Percentiles rank a stretch among this genome's conserved stretches.
Conservation (phyloP, 92 coral and sea anemone species). For the Anthopleura xanthogrammica region DNA sequence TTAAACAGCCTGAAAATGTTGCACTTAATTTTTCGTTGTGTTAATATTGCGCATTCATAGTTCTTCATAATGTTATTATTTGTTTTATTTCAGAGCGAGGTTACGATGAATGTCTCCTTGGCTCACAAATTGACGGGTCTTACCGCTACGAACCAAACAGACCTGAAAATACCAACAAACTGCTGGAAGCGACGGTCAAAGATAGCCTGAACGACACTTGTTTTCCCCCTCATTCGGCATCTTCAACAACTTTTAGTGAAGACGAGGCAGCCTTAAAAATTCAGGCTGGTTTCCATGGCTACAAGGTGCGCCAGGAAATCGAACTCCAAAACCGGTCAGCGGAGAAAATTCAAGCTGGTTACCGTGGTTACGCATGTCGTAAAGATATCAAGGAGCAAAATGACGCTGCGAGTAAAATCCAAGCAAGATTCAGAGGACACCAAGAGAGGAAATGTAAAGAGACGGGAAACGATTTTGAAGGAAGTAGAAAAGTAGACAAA, state of each 20-base stretch:
- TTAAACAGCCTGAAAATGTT: too few species aligned
- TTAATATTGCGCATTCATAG: background rate
- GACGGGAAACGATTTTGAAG: constrained; percentile 1
- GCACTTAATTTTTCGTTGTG: too few species aligned
- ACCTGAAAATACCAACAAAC: constrained; percentile 13
- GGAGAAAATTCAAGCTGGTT: constrained; percentile 76
- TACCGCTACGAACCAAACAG: constrained; percentile 63
- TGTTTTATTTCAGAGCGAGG: constrained; percentile 57
- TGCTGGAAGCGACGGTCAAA: background rate
- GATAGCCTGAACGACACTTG: background rate
- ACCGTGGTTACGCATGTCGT: constrained; percentile 77
- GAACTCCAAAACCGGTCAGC: constrained; percentile 62
- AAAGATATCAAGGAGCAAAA: constrained; percentile 27
- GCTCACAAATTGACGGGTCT: constrained; percentile 86
- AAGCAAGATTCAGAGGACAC: constrained; percentile 59
- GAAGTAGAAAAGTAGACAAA: background rate
- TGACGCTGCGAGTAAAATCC: constrained; percentile 68
- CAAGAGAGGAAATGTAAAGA: constrained; percentile 35
- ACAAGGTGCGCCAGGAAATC: constrained; percentile 50
- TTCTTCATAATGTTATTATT: background rate
- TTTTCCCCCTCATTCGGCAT: background rate
- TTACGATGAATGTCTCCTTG: constrained; percentile 80
- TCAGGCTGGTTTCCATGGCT: constrained; percentile 92
- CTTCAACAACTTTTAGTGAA: background rate
- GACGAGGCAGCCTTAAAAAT: constrained; percentile 76